phyloP scores from a whole-genome alignment of 2,888 invertebrate species.

The Acleris emargana region DNA sequence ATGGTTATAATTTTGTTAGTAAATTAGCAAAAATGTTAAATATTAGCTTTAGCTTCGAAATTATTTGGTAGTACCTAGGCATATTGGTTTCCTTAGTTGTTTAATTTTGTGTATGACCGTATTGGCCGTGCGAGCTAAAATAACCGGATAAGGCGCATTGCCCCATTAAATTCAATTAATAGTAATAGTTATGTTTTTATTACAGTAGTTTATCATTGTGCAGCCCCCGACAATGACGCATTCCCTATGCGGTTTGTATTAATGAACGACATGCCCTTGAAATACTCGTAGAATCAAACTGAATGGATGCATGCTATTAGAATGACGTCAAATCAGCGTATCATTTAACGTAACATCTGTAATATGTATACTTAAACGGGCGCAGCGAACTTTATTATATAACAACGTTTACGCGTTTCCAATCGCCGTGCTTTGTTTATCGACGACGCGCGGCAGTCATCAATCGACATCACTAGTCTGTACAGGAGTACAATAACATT shows the following conservation, averaged over 20 bases:
- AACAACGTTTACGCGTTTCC: not conserved
- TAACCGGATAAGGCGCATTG: not conserved
- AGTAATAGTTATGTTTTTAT: constrained; percentile 10
- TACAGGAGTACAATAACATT: constrained; percentile 72
- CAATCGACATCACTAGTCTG: constrained; percentile 49
- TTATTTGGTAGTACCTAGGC: too few species aligned
- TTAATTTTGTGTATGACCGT: too few species aligned
- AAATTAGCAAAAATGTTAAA: too few species aligned
- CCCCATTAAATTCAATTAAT: not conserved
- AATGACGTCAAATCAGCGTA: constrained; percentile 15
- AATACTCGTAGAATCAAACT: constrained; percentile 8
- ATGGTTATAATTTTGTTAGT: too few species aligned
- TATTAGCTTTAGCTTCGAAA: too few species aligned
- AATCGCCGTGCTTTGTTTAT: constrained; percentile 2
- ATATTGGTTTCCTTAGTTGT: too few species aligned
- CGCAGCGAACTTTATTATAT: constrained; percentile 4
- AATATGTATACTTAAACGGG: not conserved
- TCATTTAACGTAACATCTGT: constrained; percentile 7
- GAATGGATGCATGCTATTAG: constrained; percentile 11
- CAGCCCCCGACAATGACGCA: constrained; percentile 27
- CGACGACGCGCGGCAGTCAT: constrained; percentile 17
- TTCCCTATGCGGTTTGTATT: constrained; percentile 22
- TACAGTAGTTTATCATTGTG: constrained; percentile 8
- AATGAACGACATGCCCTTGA: constrained; percentile 28
- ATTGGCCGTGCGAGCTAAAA: too few species aligned